Percentiles rank a stretch among this genome's conserved stretches.
These are phyloP conservation scores for Zaprionus kolodkinae DNA, from an alignment of 1,140 invertebrate species.

Conservation along the genomic window DNA sequence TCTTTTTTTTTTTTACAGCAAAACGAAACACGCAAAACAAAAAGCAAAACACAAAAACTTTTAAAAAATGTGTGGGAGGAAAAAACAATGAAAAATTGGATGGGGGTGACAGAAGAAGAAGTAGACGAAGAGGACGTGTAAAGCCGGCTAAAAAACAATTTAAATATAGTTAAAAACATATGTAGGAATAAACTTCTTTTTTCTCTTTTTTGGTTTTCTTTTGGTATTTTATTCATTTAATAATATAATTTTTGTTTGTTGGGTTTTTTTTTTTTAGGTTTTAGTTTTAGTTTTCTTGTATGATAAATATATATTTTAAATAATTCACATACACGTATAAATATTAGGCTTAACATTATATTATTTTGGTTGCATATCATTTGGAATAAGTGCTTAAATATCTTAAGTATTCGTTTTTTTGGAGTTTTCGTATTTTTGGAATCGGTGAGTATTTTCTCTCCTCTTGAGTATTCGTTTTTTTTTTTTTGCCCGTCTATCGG, in stretches of 20 bases:
- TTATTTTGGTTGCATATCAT: constrained; percentile 76
- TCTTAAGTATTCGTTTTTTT: constrained; percentile 28
- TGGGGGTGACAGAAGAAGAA: constrained; percentile 25
- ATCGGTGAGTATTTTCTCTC: constrained; percentile 38
- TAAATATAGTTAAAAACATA: constrained; percentile 38
- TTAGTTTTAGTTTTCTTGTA: constrained; percentile 51
- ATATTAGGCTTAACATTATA: constrained; percentile 62
- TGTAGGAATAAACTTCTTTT: constrained; percentile 38
- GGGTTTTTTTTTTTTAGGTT: constrained; percentile 43
- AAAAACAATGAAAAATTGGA: constrained; percentile 34
- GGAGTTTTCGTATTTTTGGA: constrained; percentile 28
- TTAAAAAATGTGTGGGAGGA: not conserved
- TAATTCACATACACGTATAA: constrained; percentile 52
- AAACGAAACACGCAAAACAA: constrained; percentile 33
- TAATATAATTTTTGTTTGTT: constrained; percentile 56
- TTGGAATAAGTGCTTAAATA: constrained; percentile 66
- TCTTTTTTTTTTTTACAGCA: constrained; percentile 7
- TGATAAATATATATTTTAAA: constrained; percentile 47
- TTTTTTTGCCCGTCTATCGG: constrained; percentile 25
- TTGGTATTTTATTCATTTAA: constrained; percentile 70
- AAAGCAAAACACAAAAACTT: constrained; percentile 32
- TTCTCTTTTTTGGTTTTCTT: constrained; percentile 41
- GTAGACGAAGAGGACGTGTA: constrained; percentile 32
- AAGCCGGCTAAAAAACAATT: constrained; percentile 51
- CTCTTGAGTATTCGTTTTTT: constrained; percentile 12